Percentiles rank a stretch among this genome's conserved stretches.
These are phyloP conservation scores for Lampropteryx suffumata DNA, from an alignment of 2,888 invertebrate genomes.

Conservation along the genomic window DNA sequence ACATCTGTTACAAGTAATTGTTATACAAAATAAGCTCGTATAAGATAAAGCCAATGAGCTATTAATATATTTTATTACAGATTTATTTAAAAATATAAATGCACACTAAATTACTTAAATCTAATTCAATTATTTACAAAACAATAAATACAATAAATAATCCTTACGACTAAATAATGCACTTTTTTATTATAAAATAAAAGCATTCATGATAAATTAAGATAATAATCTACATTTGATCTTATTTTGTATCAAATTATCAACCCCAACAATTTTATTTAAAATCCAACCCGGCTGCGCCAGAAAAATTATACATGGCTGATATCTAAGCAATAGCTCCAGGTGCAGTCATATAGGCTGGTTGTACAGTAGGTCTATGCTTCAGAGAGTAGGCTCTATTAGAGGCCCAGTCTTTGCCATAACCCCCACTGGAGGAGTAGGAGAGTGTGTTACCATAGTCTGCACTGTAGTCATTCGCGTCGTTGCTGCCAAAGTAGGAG, in stretches of 20 bases:
- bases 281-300: slow-evolving; percentile 4
- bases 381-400: slow-evolving; percentile 73
- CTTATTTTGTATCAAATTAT: no score
- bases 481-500: slow-evolving; percentile 69
- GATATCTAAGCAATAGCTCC: slow-evolving; percentile 52
- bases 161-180: no score
- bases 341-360: slow-evolving; percentile 70
- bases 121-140: neutral
- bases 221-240: no score
- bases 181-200: neutral
- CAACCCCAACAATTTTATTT: no score
- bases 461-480: slow-evolving; percentile 61
- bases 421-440: slow-evolving; percentile 65
- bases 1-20: no score
- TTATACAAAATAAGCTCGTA: no score
- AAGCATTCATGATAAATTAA: no score
- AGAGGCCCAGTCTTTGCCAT: slow-evolving; percentile 75
- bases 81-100: slow-evolving; percentile 13
- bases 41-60: no score
- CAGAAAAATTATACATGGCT: neutral
- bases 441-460: slow-evolving; percentile 69
- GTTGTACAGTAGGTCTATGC: slow-evolving; percentile 58
- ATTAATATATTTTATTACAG: neutral
- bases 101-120: slow-evolving; percentile 14
- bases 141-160: slow-evolving; percentile 5